Evolutionary conservation across 2,888 invertebrate genomes (phyloP).

Genomic region (Lithophane semibrunnea): DNA sequence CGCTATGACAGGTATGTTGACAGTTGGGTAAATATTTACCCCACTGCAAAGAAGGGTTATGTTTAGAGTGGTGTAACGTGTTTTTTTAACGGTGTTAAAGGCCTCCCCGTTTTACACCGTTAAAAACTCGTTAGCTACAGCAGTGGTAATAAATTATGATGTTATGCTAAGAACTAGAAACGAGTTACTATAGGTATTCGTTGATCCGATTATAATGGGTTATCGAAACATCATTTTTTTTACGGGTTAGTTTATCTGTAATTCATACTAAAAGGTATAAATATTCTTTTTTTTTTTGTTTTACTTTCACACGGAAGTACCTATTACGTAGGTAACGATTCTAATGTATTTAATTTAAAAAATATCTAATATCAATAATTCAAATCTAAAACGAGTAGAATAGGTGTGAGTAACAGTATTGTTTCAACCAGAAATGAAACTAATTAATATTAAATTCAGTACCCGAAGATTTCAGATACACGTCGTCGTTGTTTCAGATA

Average conservation of each 20-base stretch:
- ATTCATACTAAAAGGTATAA: too few relatives aligned
- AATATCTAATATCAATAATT: neutral
- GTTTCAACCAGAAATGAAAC: slow-evolving; percentile 9
- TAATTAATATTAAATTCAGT: slow-evolving; percentile 20
- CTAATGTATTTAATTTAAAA: too few relatives aligned
- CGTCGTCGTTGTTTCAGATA: slow-evolving; percentile 14
- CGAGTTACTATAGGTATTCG: neutral
- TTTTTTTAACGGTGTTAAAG: slow-evolving; percentile 29
- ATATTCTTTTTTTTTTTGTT: too few relatives aligned
- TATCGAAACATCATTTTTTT: neutral
- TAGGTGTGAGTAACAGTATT: neutral
- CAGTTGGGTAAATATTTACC: slow-evolving; percentile 50
- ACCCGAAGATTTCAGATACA: neutral
- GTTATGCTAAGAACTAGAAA: neutral
- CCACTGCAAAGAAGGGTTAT: neutral
- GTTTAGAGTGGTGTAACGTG: slow-evolving; percentile 14
- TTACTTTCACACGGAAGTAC: too few relatives aligned
- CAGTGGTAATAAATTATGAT: slow-evolving; percentile 13
- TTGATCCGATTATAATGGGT: neutral
- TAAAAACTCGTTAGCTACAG: neutral
- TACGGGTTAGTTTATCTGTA: too few relatives aligned
- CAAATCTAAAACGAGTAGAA: neutral
- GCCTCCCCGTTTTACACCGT: neutral
- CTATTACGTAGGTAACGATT: too few relatives aligned
- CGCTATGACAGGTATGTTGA: slow-evolving; percentile 47